Base-by-base conservation (phyloP, 2,888 invertebrate species). In the Ditula angustiorana region DNA sequence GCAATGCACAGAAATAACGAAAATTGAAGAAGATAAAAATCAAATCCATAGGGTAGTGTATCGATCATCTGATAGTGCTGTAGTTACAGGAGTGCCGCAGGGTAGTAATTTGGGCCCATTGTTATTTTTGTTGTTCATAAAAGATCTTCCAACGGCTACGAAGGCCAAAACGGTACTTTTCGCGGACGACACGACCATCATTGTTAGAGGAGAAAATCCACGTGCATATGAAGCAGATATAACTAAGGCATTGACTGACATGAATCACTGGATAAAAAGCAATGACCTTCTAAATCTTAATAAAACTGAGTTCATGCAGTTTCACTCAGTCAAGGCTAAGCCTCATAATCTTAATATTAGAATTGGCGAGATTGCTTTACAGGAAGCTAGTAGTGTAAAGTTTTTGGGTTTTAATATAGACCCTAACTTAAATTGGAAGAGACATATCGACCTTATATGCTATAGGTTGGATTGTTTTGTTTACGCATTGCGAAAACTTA, bases 1-100 rank as follows among this genome's bases (percentile, higher is more conserved):
- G 23, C 47, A 47, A 47, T 26, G 26, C 26, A 47, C 47, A 26
- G 26, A 47, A 26, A 47, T 47, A 10, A n/a, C 49, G 7, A 28
- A 28, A 13, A 35, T 35, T 10, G 33, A 33, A 11, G 33, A 10
- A 10, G 33, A 11, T 5, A 33, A 33, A 11, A 33, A 33, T 33
- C 33, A 10, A 33, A 11, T 33, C 8, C 33, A 7, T 28, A 28
- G 11, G 8, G 2, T 10, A 33, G 11, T 5, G 2, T 33, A 10
- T 33, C 33, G 5, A 10, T 33, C 46, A 47, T 5, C 1, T 24
- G 2, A 49, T 4, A 24, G 13, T 49, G 1, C n/a, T 7, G 13
- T 13, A 8, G 13, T 5, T 11, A 10, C 28, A 50, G 49, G 49
- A 16, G 49, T 50, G 8, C 49, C 49, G 11, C 49, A 50, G 28